Base-by-base conservation (phyloP, 1,140 invertebrate species). In the Campoletis sonorensis region DNA sequence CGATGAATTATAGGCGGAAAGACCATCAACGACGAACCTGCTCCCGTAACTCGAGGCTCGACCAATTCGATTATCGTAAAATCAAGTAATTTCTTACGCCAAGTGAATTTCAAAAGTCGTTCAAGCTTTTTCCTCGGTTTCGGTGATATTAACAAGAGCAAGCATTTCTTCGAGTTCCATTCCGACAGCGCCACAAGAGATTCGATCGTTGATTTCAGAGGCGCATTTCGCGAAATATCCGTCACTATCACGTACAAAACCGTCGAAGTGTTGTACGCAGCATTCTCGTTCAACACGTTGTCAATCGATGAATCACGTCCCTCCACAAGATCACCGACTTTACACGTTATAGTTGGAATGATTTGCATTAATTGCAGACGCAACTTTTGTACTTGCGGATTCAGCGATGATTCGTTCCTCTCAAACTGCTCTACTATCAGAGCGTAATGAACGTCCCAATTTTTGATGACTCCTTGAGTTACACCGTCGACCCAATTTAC, bases 21-120 rank as follows among this genome's bases (percentile, higher is more conserved):
- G 23, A 26, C 27, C 15, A 2, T 61, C 13, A 61, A 33, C 37
- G 4, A 10, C 37, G 8, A 45, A 11, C 40, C 11, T n/a, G 21
- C 37, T 51, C 8, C 10, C 15, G 51, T 10, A 16, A 18, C 40
- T 27, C 40, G 5, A 16, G n/a, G 70, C 21, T 70, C 16, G 18
- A 37, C 11, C 21, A 80, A 26, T 54, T 82, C 78, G 37, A 82
- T 40, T 16, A 82, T 80, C 40, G 79, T 70, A 68, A 82, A 58
- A 76, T 79, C 78, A 5, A 77, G 21, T 40, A 82, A 77, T 51
- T 77, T 64, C 33, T 75, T 30, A 2, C 51, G 16, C 81, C 81
- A 82, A 37, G 70, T 27, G 23, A 79, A 82, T 51, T 71, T 70
- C 27, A 82, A 68, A 15, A 82, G 37, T 21, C 27, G 23, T 4